phyloP scores from a whole-genome alignment of 2,797 vertebrate genomes.

The Myiotriccus ornatus region DNA sequence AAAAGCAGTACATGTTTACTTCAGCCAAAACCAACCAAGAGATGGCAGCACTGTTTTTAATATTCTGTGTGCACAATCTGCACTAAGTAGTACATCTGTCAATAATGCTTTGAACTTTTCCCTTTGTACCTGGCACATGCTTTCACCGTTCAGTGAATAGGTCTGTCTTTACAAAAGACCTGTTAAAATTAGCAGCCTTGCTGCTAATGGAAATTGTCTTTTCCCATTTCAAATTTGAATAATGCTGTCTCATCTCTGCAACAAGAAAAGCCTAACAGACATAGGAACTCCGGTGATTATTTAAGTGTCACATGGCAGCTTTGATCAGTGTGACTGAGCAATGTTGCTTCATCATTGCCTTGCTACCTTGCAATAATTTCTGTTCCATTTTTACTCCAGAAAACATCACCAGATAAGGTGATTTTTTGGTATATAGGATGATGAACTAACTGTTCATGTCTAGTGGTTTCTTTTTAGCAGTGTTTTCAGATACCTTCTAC shows the following conservation, averaged over 20 bases:
- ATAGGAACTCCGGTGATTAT: background rate
- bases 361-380: background rate
- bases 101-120: background rate
- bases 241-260: background rate
- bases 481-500: background rate
- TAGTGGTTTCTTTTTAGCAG: background rate
- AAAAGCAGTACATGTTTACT: background rate
- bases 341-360: background rate
- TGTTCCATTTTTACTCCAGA: background rate
- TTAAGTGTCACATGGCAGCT: background rate
- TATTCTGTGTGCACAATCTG: background rate
- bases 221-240: background rate
- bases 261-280: background rate
- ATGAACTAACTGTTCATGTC: background rate
- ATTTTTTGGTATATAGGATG: background rate
- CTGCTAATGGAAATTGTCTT: conserved; percentile 3
- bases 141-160: background rate
- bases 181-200: background rate
- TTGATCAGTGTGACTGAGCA: background rate
- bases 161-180: background rate
- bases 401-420: background rate
- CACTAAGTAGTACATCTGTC: background rate
- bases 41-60: conserved; percentile 72
- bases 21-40: conserved; percentile 31
- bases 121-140: background rate